A percentile compares a stretch with the other conserved stretches of the same genome.
Evolutionary conservation across 1,140 invertebrate species (phyloP).

Genomic region (Phymastichus coffea): DNA sequence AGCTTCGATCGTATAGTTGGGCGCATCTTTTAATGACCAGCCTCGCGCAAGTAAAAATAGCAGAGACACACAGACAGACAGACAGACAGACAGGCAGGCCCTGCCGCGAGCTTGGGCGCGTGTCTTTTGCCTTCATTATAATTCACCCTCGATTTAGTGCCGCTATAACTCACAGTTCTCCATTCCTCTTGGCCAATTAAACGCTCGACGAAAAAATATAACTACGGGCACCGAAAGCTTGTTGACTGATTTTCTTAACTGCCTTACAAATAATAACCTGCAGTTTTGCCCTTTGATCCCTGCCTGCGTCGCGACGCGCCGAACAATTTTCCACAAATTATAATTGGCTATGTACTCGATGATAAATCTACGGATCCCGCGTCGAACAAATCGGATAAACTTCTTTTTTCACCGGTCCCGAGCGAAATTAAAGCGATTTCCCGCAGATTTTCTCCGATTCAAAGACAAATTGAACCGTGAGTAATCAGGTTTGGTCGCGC

Average conservation of each 20-base stretch:
- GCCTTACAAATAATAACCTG: no score
- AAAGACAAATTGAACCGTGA: slow-evolving; percentile 27
- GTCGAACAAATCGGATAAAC: slow-evolving; percentile 2
- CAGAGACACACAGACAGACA: no score
- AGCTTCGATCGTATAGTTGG: background rate
- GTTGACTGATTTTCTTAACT: slow-evolving; percentile 7
- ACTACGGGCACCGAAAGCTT: background rate
- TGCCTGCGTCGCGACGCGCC: no score
- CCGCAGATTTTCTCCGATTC: slow-evolving; percentile 26
- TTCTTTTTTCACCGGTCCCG: slow-evolving; percentile 19
- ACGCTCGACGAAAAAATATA: slow-evolving; percentile 16
- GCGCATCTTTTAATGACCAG: slow-evolving; percentile 22
- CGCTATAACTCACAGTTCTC: slow-evolving; percentile 26
- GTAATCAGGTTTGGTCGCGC: slow-evolving; percentile 20
- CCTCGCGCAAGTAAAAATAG: slow-evolving; percentile 22
- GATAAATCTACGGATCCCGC: no score
- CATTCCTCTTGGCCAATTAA: slow-evolving; percentile 28
- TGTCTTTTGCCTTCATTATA: slow-evolving; percentile 18
- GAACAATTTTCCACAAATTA: no score
- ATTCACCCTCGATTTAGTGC: slow-evolving; percentile 29
- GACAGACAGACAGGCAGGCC: no score
- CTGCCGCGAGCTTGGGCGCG: no score
- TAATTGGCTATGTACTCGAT: no score
- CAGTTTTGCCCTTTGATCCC: no score
- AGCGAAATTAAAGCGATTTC: slow-evolving; percentile 21